Conservation (phyloP, 2,888 invertebrate genomes). For the Ypsolopha sequella region DNA sequence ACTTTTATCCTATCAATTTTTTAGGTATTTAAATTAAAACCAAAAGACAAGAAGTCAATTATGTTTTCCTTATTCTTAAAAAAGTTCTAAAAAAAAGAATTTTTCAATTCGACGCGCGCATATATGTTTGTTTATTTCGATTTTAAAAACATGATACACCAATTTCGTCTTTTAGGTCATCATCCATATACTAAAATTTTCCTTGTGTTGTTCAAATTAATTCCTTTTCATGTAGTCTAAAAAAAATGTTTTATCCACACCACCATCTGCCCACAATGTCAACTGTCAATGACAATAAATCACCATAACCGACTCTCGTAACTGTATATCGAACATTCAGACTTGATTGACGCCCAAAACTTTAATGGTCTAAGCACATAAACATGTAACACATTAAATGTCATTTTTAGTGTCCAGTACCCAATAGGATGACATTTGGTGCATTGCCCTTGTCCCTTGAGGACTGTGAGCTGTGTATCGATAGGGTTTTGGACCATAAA, state of each 20-base stretch:
- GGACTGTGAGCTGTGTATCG: slow-evolving; percentile 18
- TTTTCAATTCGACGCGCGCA: too few relatives aligned
- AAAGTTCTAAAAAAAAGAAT: too few relatives aligned
- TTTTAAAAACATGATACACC: too few relatives aligned
- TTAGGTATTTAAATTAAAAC: too few relatives aligned
- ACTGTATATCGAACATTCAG: not conserved
- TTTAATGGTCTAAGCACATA: slow-evolving; percentile 44
- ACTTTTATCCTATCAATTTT: too few relatives aligned
- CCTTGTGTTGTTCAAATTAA: too few relatives aligned
- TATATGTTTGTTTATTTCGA: too few relatives aligned
- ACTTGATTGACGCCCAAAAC: slow-evolving; percentile 52
- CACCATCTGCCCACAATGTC: not conserved
- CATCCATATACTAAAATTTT: too few relatives aligned
- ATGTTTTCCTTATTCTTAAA: too few relatives aligned
- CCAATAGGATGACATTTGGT: slow-evolving; percentile 50
- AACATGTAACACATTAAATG: slow-evolving; percentile 39
- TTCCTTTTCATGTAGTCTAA: too few relatives aligned
- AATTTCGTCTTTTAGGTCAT: too few relatives aligned
- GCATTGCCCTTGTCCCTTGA: slow-evolving; percentile 31
- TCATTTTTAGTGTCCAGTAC: slow-evolving; percentile 39
- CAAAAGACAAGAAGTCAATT: too few relatives aligned
- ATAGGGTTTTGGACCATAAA: not conserved
- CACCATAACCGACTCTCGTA: not conserved
- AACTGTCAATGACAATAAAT: not conserved
- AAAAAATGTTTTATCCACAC: not conserved